Evolutionary conservation across 2,113 vertebrate species (phyloP).

Genomic region (Ictalurus furcatus): DNA sequence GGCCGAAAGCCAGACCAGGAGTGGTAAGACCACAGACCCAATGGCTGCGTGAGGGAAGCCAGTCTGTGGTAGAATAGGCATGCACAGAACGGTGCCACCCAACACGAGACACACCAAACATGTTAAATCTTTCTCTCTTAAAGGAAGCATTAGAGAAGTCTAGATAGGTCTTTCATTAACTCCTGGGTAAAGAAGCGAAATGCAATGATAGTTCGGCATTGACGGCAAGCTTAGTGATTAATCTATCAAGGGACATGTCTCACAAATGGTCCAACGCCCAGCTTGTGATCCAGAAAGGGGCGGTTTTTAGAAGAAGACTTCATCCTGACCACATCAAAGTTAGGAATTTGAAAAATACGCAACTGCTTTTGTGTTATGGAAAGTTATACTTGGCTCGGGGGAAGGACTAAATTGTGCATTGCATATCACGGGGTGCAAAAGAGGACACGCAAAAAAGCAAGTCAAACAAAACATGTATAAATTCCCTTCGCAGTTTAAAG

Average conservation of each 20-base stretch:
- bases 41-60: constrained; percentile 71
- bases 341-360: constrained; percentile 31
- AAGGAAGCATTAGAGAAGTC: neutral
- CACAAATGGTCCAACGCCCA: constrained; percentile 12
- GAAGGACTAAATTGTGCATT: constrained; percentile 28
- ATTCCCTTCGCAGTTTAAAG: constrained; percentile 21
- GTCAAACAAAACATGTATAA: constrained; percentile 34
- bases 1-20: constrained; percentile 71
- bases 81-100: constrained; percentile 65
- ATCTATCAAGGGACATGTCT: constrained; percentile 16
- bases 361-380: constrained; percentile 40
- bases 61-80: constrained; percentile 65
- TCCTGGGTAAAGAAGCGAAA: neutral
- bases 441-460: constrained; percentile 18
- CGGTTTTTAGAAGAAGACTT: constrained; percentile 22
- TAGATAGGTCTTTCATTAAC: neutral
- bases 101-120: constrained; percentile 10
- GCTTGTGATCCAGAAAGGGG: constrained; percentile 28
- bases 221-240: neutral
- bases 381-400: constrained; percentile 43
- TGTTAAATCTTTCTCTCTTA: neutral
- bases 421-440: constrained; percentile 18
- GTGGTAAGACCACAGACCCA: constrained; percentile 71
- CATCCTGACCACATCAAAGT: constrained; percentile 35
- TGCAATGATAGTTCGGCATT: neutral